Conservation (phyloP, 1,140 invertebrate genomes). For the Palaemon carinicauda region DNA sequence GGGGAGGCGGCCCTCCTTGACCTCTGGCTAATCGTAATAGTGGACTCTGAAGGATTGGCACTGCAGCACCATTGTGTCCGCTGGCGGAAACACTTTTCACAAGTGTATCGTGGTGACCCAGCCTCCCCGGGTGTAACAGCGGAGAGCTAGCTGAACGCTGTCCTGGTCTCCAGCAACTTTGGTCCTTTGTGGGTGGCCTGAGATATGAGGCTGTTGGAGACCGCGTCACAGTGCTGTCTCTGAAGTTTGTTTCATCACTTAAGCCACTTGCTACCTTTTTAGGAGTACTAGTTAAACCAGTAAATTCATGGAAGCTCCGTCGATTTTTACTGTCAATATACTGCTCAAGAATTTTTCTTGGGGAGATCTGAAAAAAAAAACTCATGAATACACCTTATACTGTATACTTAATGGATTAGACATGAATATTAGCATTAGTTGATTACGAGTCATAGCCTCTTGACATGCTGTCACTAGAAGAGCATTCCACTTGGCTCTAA, state of each 20-base stretch:
- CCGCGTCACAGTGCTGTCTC: background rate
- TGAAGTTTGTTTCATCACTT: background rate
- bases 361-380: slow-evolving; percentile 26
- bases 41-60: slow-evolving; percentile 45
- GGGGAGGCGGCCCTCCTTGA: slow-evolving; percentile 21
- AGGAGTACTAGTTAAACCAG: slow-evolving; percentile 42
- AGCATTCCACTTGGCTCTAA: too few relatives aligned
- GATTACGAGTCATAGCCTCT: too few relatives aligned
- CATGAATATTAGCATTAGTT: too few relatives aligned
- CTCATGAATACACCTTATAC: background rate
- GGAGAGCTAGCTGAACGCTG: slow-evolving; percentile 48
- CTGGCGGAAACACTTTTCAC: slow-evolving; percentile 39
- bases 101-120: slow-evolving; percentile 44
- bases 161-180: slow-evolving; percentile 10
- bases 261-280: slow-evolving; percentile 10
- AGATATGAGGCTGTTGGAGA: slow-evolving; percentile 31
- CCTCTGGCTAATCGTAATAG: slow-evolving; percentile 32
- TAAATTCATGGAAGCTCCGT: slow-evolving; percentile 46
- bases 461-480: too few relatives aligned
- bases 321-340: slow-evolving; percentile 38
- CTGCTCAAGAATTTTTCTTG: slow-evolving; percentile 37
- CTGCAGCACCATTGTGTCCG: slow-evolving; percentile 46
- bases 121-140: slow-evolving; percentile 34
- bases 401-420: too few relatives aligned
- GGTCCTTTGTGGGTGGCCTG: slow-evolving; percentile 17